These are phyloP conservation scores for Enchytraeus crypticus DNA, from an alignment of 2,888 invertebrate species.

Conservation along the genomic window DNA sequence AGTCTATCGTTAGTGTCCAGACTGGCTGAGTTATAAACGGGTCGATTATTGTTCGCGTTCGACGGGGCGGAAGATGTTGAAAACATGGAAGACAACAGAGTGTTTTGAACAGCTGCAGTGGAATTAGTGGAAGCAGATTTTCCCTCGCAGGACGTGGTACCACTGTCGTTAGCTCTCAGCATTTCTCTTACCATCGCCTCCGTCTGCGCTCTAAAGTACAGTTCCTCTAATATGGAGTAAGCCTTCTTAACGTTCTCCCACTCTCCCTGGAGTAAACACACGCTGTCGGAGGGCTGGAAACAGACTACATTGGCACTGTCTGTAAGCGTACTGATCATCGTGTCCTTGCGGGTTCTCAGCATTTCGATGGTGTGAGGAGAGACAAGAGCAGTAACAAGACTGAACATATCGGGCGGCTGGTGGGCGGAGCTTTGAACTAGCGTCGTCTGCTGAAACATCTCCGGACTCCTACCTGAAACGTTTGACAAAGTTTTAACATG, in stretches of 20 bases:
- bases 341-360: constrained; percentile 14
- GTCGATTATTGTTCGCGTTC: too few species aligned
- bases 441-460: too few species aligned
- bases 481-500: too few species aligned
- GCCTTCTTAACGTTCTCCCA: constrained; percentile 26
- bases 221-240: constrained; percentile 19
- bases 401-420: too few species aligned
- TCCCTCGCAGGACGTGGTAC: neutral
- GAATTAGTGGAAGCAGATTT: neutral
- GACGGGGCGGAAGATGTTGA: neutral
- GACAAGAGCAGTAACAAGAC: constrained; percentile 22
- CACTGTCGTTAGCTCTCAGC: neutral
- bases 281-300: constrained; percentile 14
- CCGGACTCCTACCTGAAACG: too few species aligned
- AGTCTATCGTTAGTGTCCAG: too few species aligned
- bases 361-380: constrained; percentile 20
- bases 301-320: constrained; percentile 21
- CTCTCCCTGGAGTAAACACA: constrained; percentile 23
- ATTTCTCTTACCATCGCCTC: constrained; percentile 11
- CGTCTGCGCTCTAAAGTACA: constrained; percentile 17
- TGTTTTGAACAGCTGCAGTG: neutral
- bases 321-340: constrained; percentile 12
- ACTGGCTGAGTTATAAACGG: too few species aligned
- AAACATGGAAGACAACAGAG: neutral
- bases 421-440: too few species aligned